These are phyloP conservation scores for Platysteira castanea DNA, from an alignment of 2,113 vertebrate species.

Conservation along the genomic window DNA sequence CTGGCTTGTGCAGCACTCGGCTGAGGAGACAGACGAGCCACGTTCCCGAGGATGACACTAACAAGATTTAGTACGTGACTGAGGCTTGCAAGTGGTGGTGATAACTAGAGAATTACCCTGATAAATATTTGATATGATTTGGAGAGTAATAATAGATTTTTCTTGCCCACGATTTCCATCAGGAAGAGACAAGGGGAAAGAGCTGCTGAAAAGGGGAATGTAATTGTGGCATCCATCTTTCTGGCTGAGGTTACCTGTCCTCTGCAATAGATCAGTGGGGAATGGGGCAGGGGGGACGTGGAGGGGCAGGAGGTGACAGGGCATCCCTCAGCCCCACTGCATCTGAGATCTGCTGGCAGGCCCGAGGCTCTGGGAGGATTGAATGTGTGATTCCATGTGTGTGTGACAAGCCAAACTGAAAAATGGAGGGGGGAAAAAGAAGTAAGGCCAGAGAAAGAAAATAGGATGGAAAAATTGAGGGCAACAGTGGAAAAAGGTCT, in stretches of 20 bases:
- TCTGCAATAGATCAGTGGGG: slow-evolving; percentile 3
- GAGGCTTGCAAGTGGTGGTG: slow-evolving; percentile 35
- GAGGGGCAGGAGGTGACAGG: background rate
- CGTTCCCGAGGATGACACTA: slow-evolving; percentile 16
- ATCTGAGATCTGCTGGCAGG: background rate
- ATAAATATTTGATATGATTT: slow-evolving; percentile 71
- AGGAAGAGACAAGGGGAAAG: background rate
- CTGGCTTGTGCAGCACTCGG: background rate
- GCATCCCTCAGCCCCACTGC: slow-evolving; percentile 3
- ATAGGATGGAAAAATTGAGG: background rate
- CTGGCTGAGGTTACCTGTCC: slow-evolving; percentile 15
- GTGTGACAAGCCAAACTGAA: background rate
- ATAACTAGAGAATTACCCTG: slow-evolving; percentile 64
- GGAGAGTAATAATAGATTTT: slow-evolving; percentile 65
- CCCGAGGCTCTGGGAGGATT: background rate
- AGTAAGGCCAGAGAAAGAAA: background rate
- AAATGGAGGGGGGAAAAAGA: background rate
- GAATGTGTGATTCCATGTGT: background rate
- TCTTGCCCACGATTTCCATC: slow-evolving; percentile 51
- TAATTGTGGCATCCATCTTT: slow-evolving; percentile 52
- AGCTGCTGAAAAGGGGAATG: slow-evolving; percentile 8
- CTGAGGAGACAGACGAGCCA: slow-evolving; percentile 17
- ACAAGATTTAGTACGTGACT: slow-evolving; percentile 43
- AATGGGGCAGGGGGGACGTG: background rate
- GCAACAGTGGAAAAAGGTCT: background rate